phyloP scores from a whole-genome alignment of 2,113 vertebrate genomes.

The Mastomys coucha region DNA sequence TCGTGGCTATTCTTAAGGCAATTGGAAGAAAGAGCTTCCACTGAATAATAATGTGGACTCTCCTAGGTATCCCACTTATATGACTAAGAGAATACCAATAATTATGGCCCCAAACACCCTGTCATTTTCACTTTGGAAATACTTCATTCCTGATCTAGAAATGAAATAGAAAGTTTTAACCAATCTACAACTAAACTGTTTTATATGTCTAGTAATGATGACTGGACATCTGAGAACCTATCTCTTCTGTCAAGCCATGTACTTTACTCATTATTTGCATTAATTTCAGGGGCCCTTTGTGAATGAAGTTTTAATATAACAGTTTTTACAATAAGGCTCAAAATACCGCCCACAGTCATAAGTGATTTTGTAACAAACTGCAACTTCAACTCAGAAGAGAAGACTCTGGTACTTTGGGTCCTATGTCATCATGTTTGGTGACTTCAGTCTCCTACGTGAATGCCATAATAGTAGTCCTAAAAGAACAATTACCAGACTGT shows the following conservation, averaged over 20 bases:
- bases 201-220: slow-evolving; percentile 3
- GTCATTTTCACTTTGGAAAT: slow-evolving; percentile 11
- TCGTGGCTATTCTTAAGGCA: background rate
- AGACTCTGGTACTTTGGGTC: background rate
- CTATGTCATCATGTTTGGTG: background rate
- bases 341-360: background rate
- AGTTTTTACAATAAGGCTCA: slow-evolving; percentile 7
- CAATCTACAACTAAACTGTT: background rate
- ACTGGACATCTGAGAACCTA: background rate
- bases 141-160: background rate
- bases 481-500: background rate
- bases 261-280: slow-evolving; percentile 18
- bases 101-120: background rate
- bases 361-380: background rate
- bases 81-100: slow-evolving; percentile 13
- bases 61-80: background rate
- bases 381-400: background rate
- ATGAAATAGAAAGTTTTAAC: slow-evolving; percentile 46
- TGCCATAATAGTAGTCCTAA: background rate
- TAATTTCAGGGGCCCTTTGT: background rate
- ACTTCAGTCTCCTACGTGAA: background rate
- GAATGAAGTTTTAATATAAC: slow-evolving; percentile 13
- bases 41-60: slow-evolving; percentile 25
- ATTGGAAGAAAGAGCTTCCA: background rate
- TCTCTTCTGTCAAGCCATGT: background rate